A percentile compares a stretch with the other conserved stretches of the same genome.
phyloP scores from a whole-genome alignment of 2,888 invertebrate genomes.

The Dyspetes luteomarginatus region DNA sequence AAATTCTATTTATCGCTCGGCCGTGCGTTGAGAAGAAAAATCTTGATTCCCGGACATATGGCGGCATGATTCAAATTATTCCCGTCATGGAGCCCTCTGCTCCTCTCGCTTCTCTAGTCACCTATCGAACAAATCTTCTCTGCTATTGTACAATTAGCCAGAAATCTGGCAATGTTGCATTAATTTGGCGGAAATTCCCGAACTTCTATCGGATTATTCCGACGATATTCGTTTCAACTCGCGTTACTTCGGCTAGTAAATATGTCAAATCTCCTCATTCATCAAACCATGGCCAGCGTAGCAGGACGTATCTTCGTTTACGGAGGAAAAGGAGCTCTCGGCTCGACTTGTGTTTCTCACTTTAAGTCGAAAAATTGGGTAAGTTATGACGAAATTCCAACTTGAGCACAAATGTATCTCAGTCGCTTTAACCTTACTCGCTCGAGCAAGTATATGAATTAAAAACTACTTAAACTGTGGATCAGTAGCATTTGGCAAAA shows the following conservation, averaged over 20 bases:
- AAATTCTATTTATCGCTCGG: not conserved
- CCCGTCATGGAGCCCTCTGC: no score
- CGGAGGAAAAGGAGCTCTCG: constrained; percentile 98
- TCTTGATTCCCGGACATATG: constrained; percentile 20
- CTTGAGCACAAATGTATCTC: not conserved
- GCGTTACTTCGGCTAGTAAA: constrained; percentile 2
- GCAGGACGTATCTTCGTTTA: constrained; percentile 93
- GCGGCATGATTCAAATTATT: constrained; percentile 46
- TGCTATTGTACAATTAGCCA: no score
- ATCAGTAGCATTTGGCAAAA: no score
- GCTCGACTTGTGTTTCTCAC: constrained; percentile 93
- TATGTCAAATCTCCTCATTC: constrained; percentile 65
- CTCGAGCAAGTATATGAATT: constrained; percentile 5
- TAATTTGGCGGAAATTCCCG: constrained; percentile 69
- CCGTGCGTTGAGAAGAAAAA: constrained; percentile 17
- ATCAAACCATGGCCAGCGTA: constrained; percentile 83
- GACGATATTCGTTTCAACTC: constrained; percentile 57
- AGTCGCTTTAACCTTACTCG: constrained; percentile 9
- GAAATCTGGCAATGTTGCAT: constrained; percentile 70
- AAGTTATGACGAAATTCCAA: constrained; percentile 79
- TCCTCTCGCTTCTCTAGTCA: no score
- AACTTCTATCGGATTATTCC: constrained; percentile 64
- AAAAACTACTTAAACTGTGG: no score
- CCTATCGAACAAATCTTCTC: no score
- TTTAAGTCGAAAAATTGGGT: constrained; percentile 96